A percentile compares a stretch with the other conserved stretches of the same genome.
Evolutionary conservation across 2,113 vertebrate species (phyloP).

Genomic region (Cottus gobio): DNA sequence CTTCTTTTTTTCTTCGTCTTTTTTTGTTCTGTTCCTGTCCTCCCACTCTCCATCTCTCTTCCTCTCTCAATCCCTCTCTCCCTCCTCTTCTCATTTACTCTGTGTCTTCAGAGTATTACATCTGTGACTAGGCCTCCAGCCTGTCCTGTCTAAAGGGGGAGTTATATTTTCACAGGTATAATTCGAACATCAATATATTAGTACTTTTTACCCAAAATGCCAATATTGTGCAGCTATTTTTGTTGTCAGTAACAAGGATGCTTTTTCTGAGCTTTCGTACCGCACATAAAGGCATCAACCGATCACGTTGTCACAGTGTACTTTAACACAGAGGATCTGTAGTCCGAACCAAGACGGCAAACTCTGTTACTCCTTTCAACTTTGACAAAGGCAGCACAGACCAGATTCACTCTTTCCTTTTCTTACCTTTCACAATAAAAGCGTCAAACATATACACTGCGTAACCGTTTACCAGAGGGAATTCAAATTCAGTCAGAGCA

Average conservation of each 20-base stretch:
- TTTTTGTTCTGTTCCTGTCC: slow-evolving; percentile 16
- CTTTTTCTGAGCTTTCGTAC: background rate
- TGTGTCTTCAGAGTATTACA: background rate
- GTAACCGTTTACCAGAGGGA: background rate
- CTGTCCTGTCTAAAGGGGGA: background rate
- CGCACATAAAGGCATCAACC: background rate
- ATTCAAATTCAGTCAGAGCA: background rate
- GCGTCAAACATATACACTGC: background rate
- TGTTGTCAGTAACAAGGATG: too few species aligned
- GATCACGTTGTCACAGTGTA: background rate
- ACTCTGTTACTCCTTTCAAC: background rate
- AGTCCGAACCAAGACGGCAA: too few species aligned
- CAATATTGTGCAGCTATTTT: too few species aligned
- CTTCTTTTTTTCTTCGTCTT: background rate
- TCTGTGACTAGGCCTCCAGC: background rate
- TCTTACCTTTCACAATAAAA: background rate
- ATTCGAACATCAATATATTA: background rate
- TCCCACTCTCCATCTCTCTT: background rate
- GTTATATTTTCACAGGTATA: too few species aligned
- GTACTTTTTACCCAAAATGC: too few species aligned
- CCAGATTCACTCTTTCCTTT: too few species aligned
- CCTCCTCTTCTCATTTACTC: background rate
- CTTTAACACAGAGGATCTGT: background rate
- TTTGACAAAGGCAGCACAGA: too few species aligned
- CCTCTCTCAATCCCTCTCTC: background rate